Base-by-base conservation (phyloP, 2,113 vertebrate species). In the Cyphomyrus discorhynchus region DNA sequence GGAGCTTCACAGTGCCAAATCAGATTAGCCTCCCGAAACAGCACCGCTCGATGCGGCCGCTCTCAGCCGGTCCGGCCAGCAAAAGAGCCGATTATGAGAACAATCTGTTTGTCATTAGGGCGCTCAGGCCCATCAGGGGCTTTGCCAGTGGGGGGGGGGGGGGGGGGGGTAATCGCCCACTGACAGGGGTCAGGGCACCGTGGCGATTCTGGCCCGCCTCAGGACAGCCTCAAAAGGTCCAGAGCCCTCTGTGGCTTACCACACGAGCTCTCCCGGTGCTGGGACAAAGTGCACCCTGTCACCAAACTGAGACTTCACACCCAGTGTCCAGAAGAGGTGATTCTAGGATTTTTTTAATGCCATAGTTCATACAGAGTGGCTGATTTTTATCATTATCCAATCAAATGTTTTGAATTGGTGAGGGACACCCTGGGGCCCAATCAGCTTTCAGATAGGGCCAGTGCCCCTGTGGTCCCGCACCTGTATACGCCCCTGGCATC, bases 41-140 rank as follows among this genome's bases (percentile, higher is more conserved):
- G 82, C 49, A 31, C 31, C 31, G 17, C 47, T 82, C 66, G 42
- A 56, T 82, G 49, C 11, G 42, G 10, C 17, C 17, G 87, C 53
- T 70, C 87, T 88, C 50, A 47, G 35, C 10, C 19, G 1, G 35
- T 7, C 24, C 11, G 1, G 45, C 56, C 39, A 46, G n/a, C 87
- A 70, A 74, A 88, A 47, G 87, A 70, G 17, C 56, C 62, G 8
- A 88, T 74, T 88, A 88, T 49, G 21, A 88, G 58, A 47, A 88
- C 62, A 70, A 88, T 88, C 58, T 74, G 62, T 74, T 74, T n/a
- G 62, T 47, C 87, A 88, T 88, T 88, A 88, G 62, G 53, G 45
- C 24, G 11, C 31, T 31, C 52, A 74, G 39, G 9, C 45, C 42
- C 24, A 39, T 74, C 42, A 9, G 52, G 74, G 87, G 35, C n/a